Percentiles rank a stretch among this genome's conserved stretches.
These are phyloP conservation scores for Apomyelois bistriatella DNA, from an alignment of 2,888 invertebrate species.

Conservation along the genomic window DNA sequence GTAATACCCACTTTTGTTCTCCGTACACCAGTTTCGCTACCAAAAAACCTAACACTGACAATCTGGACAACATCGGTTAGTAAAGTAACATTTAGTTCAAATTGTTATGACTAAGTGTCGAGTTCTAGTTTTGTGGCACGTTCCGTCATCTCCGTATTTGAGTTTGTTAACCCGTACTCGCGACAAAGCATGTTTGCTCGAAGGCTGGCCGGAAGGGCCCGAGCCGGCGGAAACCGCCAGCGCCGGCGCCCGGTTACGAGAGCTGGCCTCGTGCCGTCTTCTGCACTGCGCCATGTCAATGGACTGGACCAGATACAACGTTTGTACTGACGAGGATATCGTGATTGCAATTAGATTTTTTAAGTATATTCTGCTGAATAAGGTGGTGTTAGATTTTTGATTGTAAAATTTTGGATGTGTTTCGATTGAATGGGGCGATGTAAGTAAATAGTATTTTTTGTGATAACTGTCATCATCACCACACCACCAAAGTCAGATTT, in stretches of 20 bases:
- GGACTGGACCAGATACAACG: not conserved
- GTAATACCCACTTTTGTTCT: no score
- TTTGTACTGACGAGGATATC: not conserved
- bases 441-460: no score
- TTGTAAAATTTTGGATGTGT: no score
- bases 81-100: not conserved
- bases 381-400: no score
- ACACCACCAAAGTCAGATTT: no score
- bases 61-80: no score
- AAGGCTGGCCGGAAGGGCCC: constrained; percentile 48
- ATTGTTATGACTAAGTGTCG: not conserved
- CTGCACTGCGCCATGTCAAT: constrained; percentile 20
- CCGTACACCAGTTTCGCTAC: no score
- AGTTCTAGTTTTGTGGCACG: constrained; percentile 10
- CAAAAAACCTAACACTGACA: no score
- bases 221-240: constrained; percentile 28
- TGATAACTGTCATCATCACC: no score
- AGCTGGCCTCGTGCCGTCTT: constrained; percentile 22
- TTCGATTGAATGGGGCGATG: no score
- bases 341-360: not conserved
- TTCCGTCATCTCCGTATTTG: constrained; percentile 13
- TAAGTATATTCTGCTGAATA: no score
- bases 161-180: constrained; percentile 26
- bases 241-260: constrained; percentile 27
- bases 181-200: constrained; percentile 22